Percentiles rank a stretch among this genome's conserved stretches.
Evolutionary conservation across 1,140 invertebrate genomes (phyloP).

Genomic region (Thaumetopoea pityocampa): DNA sequence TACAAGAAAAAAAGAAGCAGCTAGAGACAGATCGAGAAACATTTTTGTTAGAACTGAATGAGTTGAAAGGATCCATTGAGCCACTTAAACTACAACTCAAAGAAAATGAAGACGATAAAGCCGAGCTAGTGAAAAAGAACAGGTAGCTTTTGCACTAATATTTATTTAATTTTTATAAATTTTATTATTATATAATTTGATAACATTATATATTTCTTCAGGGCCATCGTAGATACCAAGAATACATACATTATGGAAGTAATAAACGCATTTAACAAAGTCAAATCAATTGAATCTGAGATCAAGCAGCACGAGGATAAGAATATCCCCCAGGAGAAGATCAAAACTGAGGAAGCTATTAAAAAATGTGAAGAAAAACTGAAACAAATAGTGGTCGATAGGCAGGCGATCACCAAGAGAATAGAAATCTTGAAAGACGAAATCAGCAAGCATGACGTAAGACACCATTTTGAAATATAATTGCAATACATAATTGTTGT

Average conservation of each 20-base stretch:
- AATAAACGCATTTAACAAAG: constrained; percentile 60
- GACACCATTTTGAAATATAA: no score
- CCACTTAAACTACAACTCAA: constrained; percentile 49
- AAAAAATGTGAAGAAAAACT: constrained; percentile 77
- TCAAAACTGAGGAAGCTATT: constrained; percentile 58
- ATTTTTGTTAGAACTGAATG: constrained; percentile 47
- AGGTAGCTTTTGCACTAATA: constrained; percentile 35
- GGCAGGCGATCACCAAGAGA: constrained; percentile 57
- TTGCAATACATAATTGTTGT: no score
- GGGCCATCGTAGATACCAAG: constrained; percentile 49
- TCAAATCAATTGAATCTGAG: constrained; percentile 61
- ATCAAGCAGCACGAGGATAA: constrained; percentile 62
- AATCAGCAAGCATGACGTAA: constrained; percentile 80
- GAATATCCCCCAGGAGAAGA: constrained; percentile 60
- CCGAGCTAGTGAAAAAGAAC: constrained; percentile 50
- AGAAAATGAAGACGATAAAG: constrained; percentile 51
- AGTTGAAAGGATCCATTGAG: constrained; percentile 39
- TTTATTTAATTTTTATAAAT: constrained; percentile 3
- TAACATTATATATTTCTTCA: constrained; percentile 28
- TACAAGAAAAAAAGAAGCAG: constrained; percentile 64
- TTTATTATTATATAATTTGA: neutral
- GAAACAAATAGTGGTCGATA: constrained; percentile 57
- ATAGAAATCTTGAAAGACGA: constrained; percentile 79
- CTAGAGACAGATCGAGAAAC: constrained; percentile 49
- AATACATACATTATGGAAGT: constrained; percentile 48